These are phyloP conservation scores for Fragum sueziense DNA, from an alignment of 2,888 invertebrate genomes.

Conservation along the genomic window DNA sequence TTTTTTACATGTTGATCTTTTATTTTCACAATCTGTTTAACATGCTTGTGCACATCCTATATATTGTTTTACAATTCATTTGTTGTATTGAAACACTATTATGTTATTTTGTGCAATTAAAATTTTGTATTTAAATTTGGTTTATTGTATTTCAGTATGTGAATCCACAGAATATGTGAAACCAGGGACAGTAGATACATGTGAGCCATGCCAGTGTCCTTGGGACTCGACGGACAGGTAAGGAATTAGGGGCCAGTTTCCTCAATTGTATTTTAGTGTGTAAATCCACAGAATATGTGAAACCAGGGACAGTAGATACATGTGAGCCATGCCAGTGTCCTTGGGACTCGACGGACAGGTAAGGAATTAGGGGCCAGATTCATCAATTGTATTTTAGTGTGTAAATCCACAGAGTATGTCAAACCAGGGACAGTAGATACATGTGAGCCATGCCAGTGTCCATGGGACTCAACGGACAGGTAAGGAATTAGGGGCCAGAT, in stretches of 20 bases:
- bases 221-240: conserved; percentile 45
- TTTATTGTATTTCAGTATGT: conserved; percentile 19
- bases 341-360: conserved; percentile 43
- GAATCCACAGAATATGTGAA: background rate
- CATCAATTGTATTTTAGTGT: too few species aligned
- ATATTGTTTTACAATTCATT: too few species aligned
- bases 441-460: conserved; percentile 30
- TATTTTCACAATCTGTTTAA: too few species aligned
- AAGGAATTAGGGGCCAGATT: too few species aligned
- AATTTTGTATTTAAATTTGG: too few species aligned
- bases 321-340: conserved; percentile 32
- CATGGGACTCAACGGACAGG: conserved; percentile 40
- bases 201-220: conserved; percentile 30
- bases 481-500: too few species aligned
- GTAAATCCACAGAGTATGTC: background rate
- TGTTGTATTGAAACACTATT: too few species aligned
- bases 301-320: background rate
- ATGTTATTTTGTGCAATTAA: too few species aligned
- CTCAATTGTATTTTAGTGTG: too few species aligned
- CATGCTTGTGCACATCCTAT: too few species aligned
- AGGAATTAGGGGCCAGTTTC: too few species aligned
- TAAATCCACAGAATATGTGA: background rate
- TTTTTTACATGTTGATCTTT: too few species aligned
- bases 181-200: background rate
- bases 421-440: background rate